A percentile compares a stretch with the other conserved stretches of the same genome.
These are phyloP conservation scores for Lamellibrachia columna DNA, from an alignment of 2,888 invertebrate genomes.

Conservation along the genomic window DNA sequence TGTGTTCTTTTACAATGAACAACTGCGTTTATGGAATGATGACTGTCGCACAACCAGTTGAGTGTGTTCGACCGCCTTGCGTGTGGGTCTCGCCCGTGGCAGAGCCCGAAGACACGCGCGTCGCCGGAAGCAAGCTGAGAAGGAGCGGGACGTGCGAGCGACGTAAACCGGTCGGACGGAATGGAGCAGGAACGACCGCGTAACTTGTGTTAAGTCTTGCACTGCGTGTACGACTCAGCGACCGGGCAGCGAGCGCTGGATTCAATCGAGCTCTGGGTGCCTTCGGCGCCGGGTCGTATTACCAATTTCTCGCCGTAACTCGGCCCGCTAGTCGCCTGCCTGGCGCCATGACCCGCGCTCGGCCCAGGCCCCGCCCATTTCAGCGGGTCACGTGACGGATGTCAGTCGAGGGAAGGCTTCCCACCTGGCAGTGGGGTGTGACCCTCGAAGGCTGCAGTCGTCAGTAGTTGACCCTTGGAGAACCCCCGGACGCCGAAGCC, in stretches of 20 bases:
- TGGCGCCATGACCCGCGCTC: not conserved
- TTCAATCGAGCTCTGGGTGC: not conserved
- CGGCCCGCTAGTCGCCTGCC: not conserved
- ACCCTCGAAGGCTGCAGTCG: not conserved
- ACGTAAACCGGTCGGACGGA: not conserved
- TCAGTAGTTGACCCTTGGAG: not conserved
- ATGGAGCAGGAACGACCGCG: not conserved
- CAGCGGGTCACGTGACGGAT: not conserved
- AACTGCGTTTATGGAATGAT: not conserved
- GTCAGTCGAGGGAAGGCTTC: not conserved
- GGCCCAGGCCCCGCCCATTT: not conserved
- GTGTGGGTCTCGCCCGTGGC: not conserved
- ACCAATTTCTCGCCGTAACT: not conserved
- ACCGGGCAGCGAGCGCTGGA: not conserved
- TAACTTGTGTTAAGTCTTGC: not conserved
- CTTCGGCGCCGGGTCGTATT: not conserved
- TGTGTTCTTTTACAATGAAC: not conserved
- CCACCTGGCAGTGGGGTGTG: not conserved
- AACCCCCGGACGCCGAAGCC: not conserved
- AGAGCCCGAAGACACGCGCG: not conserved
- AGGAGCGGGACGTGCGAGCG: not conserved
- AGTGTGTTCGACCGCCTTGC: not conserved
- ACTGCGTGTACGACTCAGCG: not conserved
- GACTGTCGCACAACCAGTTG: not conserved
- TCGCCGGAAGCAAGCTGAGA: not conserved